phyloP scores from a whole-genome alignment of 2,888 invertebrate genomes.

The Aricia artaxerxes region DNA sequence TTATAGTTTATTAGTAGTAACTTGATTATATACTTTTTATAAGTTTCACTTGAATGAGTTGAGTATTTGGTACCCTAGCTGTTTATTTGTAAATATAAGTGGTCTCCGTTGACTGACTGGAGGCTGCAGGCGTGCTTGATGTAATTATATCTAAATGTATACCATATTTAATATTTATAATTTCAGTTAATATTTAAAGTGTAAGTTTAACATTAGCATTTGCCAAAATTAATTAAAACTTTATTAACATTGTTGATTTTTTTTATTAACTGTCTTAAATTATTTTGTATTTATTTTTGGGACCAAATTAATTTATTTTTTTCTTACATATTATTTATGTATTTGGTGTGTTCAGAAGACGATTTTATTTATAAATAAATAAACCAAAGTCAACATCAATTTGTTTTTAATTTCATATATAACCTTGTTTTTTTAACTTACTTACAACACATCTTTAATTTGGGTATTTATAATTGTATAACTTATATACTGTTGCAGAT shows the following conservation, averaged over 20 bases:
- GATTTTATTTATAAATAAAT: constrained; percentile 78
- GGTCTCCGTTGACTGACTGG: constrained; percentile 55
- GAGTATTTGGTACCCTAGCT: constrained; percentile 61
- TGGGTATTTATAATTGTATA: background rate
- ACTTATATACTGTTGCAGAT: background rate
- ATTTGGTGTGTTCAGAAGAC: constrained; percentile 75
- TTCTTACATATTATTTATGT: constrained; percentile 68
- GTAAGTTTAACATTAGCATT: constrained; percentile 73
- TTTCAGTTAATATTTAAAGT: constrained; percentile 72
- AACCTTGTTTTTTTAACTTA: background rate
- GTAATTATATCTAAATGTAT: constrained; percentile 66
- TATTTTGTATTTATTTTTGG: constrained; percentile 78
- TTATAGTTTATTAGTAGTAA: constrained; percentile 70
- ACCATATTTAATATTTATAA: constrained; percentile 67
- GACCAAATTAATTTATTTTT: constrained; percentile 79
- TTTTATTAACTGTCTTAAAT: constrained; percentile 68
- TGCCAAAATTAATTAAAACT: constrained; percentile 79
- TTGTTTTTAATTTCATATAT: constrained; percentile 59
- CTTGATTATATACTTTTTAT: constrained; percentile 40
- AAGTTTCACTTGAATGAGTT: constrained; percentile 64
- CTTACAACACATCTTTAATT: background rate
- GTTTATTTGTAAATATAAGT: constrained; percentile 62
- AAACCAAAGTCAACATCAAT: constrained; percentile 78
- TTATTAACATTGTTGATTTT: constrained; percentile 72
- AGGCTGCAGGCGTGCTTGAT: constrained; percentile 53